phyloP scores from a whole-genome alignment of 2,888 invertebrate genomes.

The Agrotis ipsilon region DNA sequence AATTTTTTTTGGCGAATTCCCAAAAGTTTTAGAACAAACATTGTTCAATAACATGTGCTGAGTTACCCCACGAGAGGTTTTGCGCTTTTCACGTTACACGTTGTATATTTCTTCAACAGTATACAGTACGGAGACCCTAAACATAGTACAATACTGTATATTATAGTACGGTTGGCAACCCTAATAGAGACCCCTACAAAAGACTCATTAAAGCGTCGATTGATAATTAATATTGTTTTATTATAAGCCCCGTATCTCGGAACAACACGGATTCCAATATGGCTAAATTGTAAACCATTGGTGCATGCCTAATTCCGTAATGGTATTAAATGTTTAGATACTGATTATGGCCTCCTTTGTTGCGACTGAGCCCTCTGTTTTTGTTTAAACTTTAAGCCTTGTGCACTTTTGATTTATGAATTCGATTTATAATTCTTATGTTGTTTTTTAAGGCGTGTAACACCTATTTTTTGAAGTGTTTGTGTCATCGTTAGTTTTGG shows the following conservation, averaged over 20 bases:
- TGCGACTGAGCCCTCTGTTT: conserved; percentile 22
- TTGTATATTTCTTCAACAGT: too few relatives aligned
- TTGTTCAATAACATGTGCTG: too few relatives aligned
- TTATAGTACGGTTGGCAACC: too few relatives aligned
- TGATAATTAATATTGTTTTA: conserved; percentile 88
- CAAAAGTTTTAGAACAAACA: too few relatives aligned
- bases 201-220: conserved; percentile 64
- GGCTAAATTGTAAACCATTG: conserved; percentile 75
- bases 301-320: conserved; percentile 80
- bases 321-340: conserved; percentile 80
- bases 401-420: conserved; percentile 19
- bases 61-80: too few relatives aligned
- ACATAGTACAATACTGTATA: too few relatives aligned
- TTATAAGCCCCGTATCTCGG: conserved; percentile 85
- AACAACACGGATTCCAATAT: conserved; percentile 64
- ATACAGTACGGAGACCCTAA: too few relatives aligned
- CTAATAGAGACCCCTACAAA: conserved; percentile 55
- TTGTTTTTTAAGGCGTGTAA: background rate
- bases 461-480: too few relatives aligned
- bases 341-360: conserved; percentile 73
- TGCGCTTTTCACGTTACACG: too few relatives aligned
- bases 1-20: too few relatives aligned
- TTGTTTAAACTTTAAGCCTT: conserved; percentile 24
- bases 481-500: too few relatives aligned
- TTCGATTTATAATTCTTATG: background rate